Evolutionary conservation across 2,113 vertebrate genomes (phyloP), one percentile per base, ranked within the genome.

Genomic region (Carlito syrichta): DNA sequence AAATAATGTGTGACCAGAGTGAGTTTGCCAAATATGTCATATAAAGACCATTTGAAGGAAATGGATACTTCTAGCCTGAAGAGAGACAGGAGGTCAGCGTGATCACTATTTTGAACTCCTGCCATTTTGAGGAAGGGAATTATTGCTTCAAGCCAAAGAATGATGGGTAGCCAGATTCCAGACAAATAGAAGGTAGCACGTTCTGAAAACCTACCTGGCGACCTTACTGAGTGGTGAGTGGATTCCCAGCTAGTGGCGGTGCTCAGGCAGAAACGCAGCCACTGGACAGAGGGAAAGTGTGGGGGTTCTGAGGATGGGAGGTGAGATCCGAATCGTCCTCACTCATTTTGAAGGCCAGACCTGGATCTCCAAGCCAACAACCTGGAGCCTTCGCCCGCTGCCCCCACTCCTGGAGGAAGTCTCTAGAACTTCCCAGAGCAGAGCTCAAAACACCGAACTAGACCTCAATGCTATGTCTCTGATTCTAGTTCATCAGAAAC

Each of bases 261-360:
- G 19, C 73, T 78, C 89, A 78, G 40, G 32, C 69, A 78, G 76
- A 86, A 50, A 87, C 19, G 84, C 84, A 78, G n/a, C 35, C 19
- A 79, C 23, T 38, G 89, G 86, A 94, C 12, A 82, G 54, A 86
- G 9, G n/a, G 13, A 60, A n/a, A 43, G 11, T 54, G 22, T 90
- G 50, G 62, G 17, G 30, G 52, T 83, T 92, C 81, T 86, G 56
- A 13, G 20, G 13, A 16, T 40, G 40, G 19, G 62, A 78, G 22
- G n/a, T 86, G 23, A 94, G 71, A 90, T 90, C 56, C 83, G 68
- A 84, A 76, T 50, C 38, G 38, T 91, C 78, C 60, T 93, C 50
- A 83, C 6, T 86, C 71, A 74, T 82, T 93, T 83, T 91, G 77
- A 96, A 96, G 43, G 73, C 35, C 3, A 81, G 78, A 92, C 66